phyloP scores from a whole-genome alignment of 2,797 vertebrate genomes.

The Galagoides demidoff region DNA sequence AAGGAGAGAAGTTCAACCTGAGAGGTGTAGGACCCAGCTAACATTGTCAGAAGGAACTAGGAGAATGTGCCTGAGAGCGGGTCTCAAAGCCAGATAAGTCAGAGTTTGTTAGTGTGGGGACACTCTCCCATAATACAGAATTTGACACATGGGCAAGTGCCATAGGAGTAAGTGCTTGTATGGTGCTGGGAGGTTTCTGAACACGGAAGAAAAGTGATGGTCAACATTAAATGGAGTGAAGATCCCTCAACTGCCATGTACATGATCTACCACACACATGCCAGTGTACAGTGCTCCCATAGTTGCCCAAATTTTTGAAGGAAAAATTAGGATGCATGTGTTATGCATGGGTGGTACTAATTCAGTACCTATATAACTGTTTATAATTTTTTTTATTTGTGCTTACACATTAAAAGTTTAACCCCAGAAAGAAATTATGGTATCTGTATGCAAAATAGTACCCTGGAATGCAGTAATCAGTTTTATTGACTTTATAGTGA shows the following conservation, averaged over 20 bases:
- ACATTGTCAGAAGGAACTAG: background rate
- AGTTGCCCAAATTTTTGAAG: too few species aligned
- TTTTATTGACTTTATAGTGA: too few species aligned
- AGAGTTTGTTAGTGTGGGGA: background rate
- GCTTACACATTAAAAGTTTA: too few species aligned
- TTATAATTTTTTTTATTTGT: too few species aligned
- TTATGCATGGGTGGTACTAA: too few species aligned
- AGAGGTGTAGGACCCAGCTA: background rate
- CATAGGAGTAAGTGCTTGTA: background rate
- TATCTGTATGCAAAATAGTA: too few species aligned
- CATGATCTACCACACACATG: too few species aligned
- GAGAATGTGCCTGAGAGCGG: background rate
- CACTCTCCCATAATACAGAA: background rate
- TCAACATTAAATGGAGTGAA: background rate
- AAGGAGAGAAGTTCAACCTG: background rate
- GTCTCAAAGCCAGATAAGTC: background rate
- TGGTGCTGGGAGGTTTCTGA: background rate
- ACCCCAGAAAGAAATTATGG: too few species aligned
- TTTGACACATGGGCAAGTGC: background rate
- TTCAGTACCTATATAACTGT: too few species aligned
- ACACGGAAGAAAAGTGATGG: background rate
- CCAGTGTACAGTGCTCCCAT: too few species aligned
- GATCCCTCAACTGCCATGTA: background rate
- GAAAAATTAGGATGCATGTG: too few species aligned
- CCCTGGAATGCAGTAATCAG: too few species aligned